These are phyloP conservation scores for Tokudaia tokunoshimensis DNA, from an alignment of 2,797 vertebrate genomes.

Conservation along the genomic window DNA sequence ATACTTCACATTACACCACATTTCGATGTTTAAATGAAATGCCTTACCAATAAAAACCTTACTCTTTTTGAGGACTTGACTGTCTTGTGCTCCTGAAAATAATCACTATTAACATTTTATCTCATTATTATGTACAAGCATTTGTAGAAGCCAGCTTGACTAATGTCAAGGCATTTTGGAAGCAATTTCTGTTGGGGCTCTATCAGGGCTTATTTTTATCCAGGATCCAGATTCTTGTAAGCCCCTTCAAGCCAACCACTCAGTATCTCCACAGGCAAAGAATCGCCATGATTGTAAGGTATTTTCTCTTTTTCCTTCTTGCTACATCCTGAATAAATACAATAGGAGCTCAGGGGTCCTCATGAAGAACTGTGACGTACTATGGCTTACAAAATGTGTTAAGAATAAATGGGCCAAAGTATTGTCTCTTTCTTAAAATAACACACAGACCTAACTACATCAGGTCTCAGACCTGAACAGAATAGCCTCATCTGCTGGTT, in stretches of 20 bases:
- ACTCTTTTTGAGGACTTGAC: conserved; percentile 87
- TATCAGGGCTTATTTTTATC: conserved; percentile 43
- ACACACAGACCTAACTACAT: conserved; percentile 18
- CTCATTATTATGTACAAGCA: conserved; percentile 83
- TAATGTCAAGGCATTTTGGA: conserved; percentile 51
- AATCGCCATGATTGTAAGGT: background rate
- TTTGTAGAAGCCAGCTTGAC: conserved; percentile 80
- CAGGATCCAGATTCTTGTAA: conserved; percentile 2
- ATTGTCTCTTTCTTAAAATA: background rate
- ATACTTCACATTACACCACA: conserved; percentile 93
- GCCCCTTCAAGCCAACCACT: background rate
- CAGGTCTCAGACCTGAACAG: background rate
- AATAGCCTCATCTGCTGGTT: background rate
- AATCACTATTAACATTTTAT: conserved; percentile 85
- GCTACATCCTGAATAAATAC: background rate
- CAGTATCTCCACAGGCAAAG: background rate
- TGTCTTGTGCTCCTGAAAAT: conserved; percentile 86
- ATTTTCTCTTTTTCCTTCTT: conserved; percentile 24
- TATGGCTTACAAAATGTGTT: conserved; percentile 56
- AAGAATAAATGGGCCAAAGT: background rate
- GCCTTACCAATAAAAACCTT: conserved; percentile 92
- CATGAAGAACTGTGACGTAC: conserved; percentile 46
- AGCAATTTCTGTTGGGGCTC: conserved; percentile 67
- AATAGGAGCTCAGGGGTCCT: conserved; percentile 36
- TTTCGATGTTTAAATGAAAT: conserved; percentile 93